phyloP scores from a whole-genome alignment of 2,888 invertebrate genomes.

The Polietes domitor region DNA sequence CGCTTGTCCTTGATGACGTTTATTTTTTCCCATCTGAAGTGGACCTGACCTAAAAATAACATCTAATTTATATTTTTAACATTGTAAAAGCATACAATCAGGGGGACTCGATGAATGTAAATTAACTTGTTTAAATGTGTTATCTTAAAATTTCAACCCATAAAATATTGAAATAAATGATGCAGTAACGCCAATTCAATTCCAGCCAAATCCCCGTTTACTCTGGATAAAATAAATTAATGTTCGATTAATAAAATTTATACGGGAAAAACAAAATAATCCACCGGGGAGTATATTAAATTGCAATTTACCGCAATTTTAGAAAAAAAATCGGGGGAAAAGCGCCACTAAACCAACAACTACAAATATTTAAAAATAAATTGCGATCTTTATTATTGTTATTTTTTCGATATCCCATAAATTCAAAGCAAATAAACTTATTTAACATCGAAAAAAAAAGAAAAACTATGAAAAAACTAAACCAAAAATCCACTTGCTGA shows the following conservation, averaged over 20 bases:
- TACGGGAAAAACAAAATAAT: not conserved
- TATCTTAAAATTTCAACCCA: not conserved
- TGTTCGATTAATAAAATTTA: constrained; percentile 10
- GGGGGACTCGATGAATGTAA: too few species aligned
- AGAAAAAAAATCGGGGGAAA: not conserved
- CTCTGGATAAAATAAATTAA: constrained; percentile 9
- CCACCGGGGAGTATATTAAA: constrained; percentile 40
- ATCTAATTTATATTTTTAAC: too few species aligned
- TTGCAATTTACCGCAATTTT: constrained; percentile 31
- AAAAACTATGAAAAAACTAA: constrained; percentile 24
- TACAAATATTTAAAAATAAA: constrained; percentile 42
- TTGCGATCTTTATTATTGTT: constrained; percentile 32
- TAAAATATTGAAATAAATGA: not conserved
- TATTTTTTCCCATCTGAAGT: too few species aligned
- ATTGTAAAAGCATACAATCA: too few species aligned
- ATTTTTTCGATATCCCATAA: constrained; percentile 56
- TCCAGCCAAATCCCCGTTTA: not conserved
- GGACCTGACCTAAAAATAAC: too few species aligned
- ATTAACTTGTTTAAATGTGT: not conserved
- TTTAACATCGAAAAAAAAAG: constrained; percentile 43
- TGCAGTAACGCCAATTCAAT: not conserved
- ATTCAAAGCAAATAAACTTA: constrained; percentile 58
- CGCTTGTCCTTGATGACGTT: too few species aligned
- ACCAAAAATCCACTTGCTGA: constrained; percentile 61
- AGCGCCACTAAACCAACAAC: not conserved